Evolutionary conservation across 2,797 vertebrate genomes (phyloP), one percentile per base, ranked within the genome.

Genomic region (Tenualosa thibaudeaui): DNA sequence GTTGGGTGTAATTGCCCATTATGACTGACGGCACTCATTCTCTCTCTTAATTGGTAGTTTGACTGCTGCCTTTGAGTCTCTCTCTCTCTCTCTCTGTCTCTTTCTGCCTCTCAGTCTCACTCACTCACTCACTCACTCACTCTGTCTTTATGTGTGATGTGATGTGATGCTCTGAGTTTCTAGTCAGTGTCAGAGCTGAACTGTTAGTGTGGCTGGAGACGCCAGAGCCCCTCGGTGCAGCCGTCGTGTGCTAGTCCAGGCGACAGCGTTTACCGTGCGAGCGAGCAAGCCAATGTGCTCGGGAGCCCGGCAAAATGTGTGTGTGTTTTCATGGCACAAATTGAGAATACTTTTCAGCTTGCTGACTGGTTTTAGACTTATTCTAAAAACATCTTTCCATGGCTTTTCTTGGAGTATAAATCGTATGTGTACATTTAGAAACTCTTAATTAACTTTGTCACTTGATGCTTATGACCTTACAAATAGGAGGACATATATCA

Each of bases 1-100:
- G 53, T 86, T 84, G 83, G 50, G 26, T 87, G 82, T 86, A 87
- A 84, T 86, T 86, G 83, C 43, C 81, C 85, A 75, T 82, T 83
- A 83, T 85, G 75, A 81, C 82, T 24, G 24, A 62, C 81, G 81
- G 86, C 82, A 75, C 68, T 75, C 68, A 43, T 75, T 26, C 65
- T 71, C 65, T n/a, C 40, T 65, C 58, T 46, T 58, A 50, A 49
- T 84, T 65, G 13, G 49, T 58, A 19, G 53, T 78, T 31, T 81
- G 13, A 54, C 26, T 75, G 68, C 31, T 75, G 15, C 65, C 65
- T 71, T 71, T 71, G 65, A 68, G 37, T 5, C 31, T 17, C 62
- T 68, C 62, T 12, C 24, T 68, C 26, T 68, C 60, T 65, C 19
- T 65, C 24, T n/a, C 9, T 24, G 26, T 68, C 62, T 68, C n/a